Evolutionary conservation across 2,113 vertebrate genomes (phyloP), one percentile per base, ranked within the genome.

Genomic region (Plestiodon gilberti): DNA sequence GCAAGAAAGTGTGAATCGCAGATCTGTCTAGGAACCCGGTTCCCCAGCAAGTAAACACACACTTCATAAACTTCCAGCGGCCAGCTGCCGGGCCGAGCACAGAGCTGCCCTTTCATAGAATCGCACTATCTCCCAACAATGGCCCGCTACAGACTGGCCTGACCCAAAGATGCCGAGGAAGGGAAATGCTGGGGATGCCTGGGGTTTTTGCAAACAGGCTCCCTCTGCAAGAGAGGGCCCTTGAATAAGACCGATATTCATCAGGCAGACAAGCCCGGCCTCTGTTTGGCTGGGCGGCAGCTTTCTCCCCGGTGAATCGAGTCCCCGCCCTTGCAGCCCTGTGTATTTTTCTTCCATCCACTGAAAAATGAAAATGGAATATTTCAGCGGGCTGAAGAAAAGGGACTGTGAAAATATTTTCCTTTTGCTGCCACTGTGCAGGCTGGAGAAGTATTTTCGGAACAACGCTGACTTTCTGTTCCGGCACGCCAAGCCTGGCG

Each of bases 331-430:
- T 87, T 89, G 80, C 83, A 3, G 0, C 0, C 3, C 2, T 52
- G 30, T 25, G 67, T 87, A 6, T 90, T 94, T 93, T 90, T 17
- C 91, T 95, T 95, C 94, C 93, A 92, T 94, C 88, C 1, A 75
- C 28, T 33, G 35, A 88, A 87, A 94, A 67, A 86, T 9, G 38
- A 91, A 89, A 88, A 81, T 7, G 33, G 93, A 79, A 55, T 74
- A 87, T 87, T 93, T 78, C 71, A 64, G 77, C 78, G 65, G 71
- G 78, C 82, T 83, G 88, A 80, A 88, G 86, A 88, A 90, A 5
- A 55, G 69, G 86, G 89, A 89, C 59, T 80, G 86, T 79, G 86
- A 67, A 90, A 87, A 43, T 88, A 89, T 89, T 92, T 93, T 78
- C 93, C 78, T 91, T 91, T 84, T 69, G 48, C 84, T 62, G 78